Percentiles rank a stretch among this genome's conserved stretches.
Evolutionary conservation across 1,140 invertebrate species (phyloP).

Genomic region (Mylabris phalerata): DNA sequence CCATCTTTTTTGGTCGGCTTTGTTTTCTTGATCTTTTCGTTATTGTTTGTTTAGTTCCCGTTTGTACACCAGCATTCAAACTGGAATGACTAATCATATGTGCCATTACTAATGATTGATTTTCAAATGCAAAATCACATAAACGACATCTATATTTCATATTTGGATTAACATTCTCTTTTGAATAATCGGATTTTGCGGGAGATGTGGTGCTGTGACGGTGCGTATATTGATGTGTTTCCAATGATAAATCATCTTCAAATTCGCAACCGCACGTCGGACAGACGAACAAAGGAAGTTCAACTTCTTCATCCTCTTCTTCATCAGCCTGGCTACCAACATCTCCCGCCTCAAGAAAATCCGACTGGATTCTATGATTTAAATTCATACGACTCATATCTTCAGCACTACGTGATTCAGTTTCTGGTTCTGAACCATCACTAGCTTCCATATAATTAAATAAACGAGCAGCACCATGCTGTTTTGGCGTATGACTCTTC

Average conservation of each 20-base stretch:
- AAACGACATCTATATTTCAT: conserved; percentile 42
- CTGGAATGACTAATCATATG: conserved; percentile 46
- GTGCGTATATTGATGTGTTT: conserved; percentile 43
- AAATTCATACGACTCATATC: conserved; percentile 69
- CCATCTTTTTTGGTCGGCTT: conserved; percentile 44
- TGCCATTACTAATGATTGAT: conserved; percentile 43
- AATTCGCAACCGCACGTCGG: conserved; percentile 48
- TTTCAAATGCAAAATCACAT: conserved; percentile 41
- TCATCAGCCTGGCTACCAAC: conserved; percentile 42
- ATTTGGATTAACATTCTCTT: conserved; percentile 38
- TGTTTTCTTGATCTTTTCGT: conserved; percentile 44
- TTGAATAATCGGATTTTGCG: conserved; percentile 38
- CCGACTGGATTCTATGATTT: conserved; percentile 60
- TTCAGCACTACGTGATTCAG: conserved; percentile 54
- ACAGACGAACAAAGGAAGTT: conserved; percentile 45
- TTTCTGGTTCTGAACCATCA: conserved; percentile 48
- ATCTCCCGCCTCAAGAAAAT: conserved; percentile 48
- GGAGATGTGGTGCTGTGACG: conserved; percentile 42
- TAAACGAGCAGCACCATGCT: conserved; percentile 49
- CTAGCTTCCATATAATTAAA: conserved; percentile 55
- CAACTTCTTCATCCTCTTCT: conserved; percentile 45
- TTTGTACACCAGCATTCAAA: conserved; percentile 21
- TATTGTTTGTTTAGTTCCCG: conserved; percentile 22
- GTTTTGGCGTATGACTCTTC: conserved; percentile 42
- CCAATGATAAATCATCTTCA: conserved; percentile 46